A percentile compares a stretch with the other conserved stretches of the same genome.
Evolutionary conservation across 2,797 vertebrate genomes (phyloP).

Genomic region (Parauchenoglanis punctatus): DNA sequence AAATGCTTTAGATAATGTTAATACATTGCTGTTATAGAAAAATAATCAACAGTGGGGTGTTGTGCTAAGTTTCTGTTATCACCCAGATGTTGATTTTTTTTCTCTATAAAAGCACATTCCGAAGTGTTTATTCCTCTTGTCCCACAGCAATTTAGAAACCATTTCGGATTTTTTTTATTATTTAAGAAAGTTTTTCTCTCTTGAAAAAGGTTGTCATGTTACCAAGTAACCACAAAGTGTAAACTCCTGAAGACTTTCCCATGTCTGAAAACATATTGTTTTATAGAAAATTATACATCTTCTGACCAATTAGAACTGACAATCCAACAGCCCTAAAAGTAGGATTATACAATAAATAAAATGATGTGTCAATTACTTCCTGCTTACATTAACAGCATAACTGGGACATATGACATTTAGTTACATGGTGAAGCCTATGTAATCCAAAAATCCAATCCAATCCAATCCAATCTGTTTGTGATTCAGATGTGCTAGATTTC

Average conservation of each 20-base stretch:
- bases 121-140: not conserved
- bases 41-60: not conserved
- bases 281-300: too few species aligned
- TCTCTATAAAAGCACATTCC: not conserved
- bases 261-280: too few species aligned
- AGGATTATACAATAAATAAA: not conserved
- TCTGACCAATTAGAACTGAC: not conserved
- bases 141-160: not conserved
- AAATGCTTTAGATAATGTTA: not conserved
- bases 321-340: not conserved
- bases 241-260: too few species aligned
- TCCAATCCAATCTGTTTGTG: not conserved
- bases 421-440: not conserved
- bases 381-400: not conserved
- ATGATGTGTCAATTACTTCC: not conserved
- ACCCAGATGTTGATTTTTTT: not conserved
- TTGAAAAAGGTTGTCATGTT: too few species aligned
- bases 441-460: not conserved
- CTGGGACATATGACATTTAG: not conserved
- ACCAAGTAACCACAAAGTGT: too few species aligned
- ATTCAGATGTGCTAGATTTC: not conserved
- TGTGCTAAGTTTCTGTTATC: not conserved
- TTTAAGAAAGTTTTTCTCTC: too few species aligned
- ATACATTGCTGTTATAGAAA: not conserved
- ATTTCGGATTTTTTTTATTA: too few species aligned